Evolutionary conservation across 2,113 vertebrate genomes (phyloP), one percentile per base, ranked within the genome.

Genomic region (Todiramphus saurophagus): DNA sequence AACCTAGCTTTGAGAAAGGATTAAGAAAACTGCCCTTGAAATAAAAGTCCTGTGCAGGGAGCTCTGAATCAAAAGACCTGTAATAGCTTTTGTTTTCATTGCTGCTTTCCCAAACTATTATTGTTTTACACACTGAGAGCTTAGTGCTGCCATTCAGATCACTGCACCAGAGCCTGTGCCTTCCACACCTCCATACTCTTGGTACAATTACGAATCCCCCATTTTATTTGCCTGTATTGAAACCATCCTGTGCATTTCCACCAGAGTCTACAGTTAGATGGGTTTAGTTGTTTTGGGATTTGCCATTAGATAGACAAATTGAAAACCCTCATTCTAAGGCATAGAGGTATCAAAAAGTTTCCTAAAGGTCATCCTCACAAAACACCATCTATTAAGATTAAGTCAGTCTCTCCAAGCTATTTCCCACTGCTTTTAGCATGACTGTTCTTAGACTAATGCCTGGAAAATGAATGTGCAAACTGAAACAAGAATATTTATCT

Each of bases 381-480:
- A 96, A 78, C 56, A 55, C 14, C 3, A 7, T 83, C 78, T 83
- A 55, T 95, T 81, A 93, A 44, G 79, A 89, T 83, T 58, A 95
- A 92, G 68, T 95, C 77, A 89, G 74, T 93, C 37, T 95, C 77
- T 94, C 76, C 69, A 70, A 59, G 51, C 66, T 76, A 55, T 77
- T 96, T 83, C 39, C 83, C 11, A 56, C n/a, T 94, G 56, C 48
- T 94, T 95, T 97, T 81, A 91, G 79, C 64, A 41, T 87, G 56
- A 93, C 77, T 74, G 18, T 94, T 87, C 41, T 78, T 96, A 83
- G 83, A 66, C 67, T 83, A 83, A 83, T 96, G 89, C 43, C 85
- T 87, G 59, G 48, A 87, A 84, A 95, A 67, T 73, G 58, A 67
- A 87, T 89, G 81, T 68, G n/a, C 51, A 96, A 55, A 69, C 68